These are phyloP conservation scores for Nymphalis c-album DNA, from an alignment of 2,888 invertebrate species.

Conservation along the genomic window DNA sequence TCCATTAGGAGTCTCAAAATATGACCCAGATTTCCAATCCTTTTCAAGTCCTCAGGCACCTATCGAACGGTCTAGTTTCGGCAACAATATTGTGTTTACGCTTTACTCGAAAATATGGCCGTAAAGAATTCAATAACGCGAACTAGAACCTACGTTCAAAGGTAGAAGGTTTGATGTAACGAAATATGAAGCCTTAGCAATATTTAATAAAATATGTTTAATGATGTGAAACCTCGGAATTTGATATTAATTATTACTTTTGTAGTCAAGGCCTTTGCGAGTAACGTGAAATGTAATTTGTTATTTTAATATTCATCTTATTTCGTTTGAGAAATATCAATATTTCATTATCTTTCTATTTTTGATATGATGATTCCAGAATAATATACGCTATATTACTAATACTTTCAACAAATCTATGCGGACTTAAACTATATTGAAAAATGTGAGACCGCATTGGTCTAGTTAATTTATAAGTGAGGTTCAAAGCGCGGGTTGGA, in stretches of 20 bases:
- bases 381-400: too few species aligned
- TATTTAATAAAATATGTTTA: conserved; percentile 10
- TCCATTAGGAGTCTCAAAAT: conserved; percentile 30
- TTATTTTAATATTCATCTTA: neutral
- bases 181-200: conserved; percentile 6
- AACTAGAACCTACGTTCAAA: neutral
- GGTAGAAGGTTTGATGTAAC: neutral
- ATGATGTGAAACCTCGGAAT: conserved; percentile 6
- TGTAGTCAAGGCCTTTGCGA: neutral
- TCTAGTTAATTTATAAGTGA: too few species aligned
- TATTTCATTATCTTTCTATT: neutral
- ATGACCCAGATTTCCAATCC: conserved; percentile 31
- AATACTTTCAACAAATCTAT: too few species aligned
- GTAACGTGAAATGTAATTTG: neutral
- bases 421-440: too few species aligned
- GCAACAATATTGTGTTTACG: conserved; percentile 32
- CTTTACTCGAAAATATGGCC: conserved; percentile 23
- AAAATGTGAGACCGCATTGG: too few species aligned
- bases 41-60: conserved; percentile 29
- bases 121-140: conserved; percentile 26
- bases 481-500: too few species aligned
- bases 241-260: conserved; percentile 7
- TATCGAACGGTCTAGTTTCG: conserved; percentile 34
- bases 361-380: neutral
- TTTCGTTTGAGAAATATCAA: neutral